Conservation (phyloP, 2,888 invertebrate species). For the Hemaris fuciformis region DNA sequence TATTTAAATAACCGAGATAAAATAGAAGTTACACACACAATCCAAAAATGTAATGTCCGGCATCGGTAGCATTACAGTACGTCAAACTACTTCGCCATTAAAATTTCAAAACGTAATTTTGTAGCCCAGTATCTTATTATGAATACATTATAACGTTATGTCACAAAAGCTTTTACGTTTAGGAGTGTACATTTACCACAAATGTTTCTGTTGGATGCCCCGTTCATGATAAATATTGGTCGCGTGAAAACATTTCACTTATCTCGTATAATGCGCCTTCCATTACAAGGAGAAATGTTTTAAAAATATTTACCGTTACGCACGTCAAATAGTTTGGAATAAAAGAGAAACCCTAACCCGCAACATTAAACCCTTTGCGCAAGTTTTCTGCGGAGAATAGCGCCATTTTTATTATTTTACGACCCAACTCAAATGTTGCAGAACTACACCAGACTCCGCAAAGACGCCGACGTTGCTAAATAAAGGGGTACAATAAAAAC, state of each 20-base stretch:
- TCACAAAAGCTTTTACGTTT: conserved; percentile 27
- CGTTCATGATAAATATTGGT: conserved; percentile 46
- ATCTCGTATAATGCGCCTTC: conserved; percentile 52
- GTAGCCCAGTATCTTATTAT: conserved; percentile 4
- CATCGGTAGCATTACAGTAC: background rate
- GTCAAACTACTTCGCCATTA: background rate
- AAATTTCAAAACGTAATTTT: conserved; percentile 1
- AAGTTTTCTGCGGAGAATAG: conserved; percentile 74
- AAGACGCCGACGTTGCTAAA: conserved; percentile 66
- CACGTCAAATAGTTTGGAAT: conserved; percentile 47
- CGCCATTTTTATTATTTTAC: conserved; percentile 78
- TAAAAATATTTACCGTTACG: conserved; percentile 65
- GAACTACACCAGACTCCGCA: conserved; percentile 66
- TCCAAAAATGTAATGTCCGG: background rate
- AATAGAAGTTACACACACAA: too few species aligned
- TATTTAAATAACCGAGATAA: background rate
- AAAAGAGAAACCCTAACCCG: conserved; percentile 63
- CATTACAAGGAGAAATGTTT: conserved; percentile 59
- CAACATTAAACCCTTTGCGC: conserved; percentile 74
- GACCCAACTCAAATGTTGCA: conserved; percentile 63
- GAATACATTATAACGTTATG: background rate
- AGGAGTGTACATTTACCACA: conserved; percentile 31
- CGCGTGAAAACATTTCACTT: conserved; percentile 55
- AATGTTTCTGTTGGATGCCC: conserved; percentile 31
- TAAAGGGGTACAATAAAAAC: conserved; percentile 75